Base-by-base conservation (phyloP, 2,888 invertebrate species). In the Encarsia formosa region DNA sequence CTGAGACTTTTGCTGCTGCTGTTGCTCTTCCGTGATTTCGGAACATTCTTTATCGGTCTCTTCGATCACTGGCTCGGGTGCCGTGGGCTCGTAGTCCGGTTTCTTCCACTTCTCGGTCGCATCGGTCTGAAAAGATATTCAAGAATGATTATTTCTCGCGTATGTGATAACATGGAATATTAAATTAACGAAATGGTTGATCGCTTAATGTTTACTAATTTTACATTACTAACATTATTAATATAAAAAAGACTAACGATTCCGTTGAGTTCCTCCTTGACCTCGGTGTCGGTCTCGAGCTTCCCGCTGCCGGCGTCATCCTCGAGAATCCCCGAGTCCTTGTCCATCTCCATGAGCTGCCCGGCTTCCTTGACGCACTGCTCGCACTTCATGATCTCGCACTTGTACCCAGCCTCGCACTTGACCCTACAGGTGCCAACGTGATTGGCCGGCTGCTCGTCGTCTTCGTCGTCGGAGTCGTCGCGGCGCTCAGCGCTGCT, bases 191-290 rank as follows among this genome's bases (percentile, higher is more conserved):
- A 26, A 26, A 26, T 26, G 26, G 26, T 8, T 26, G 26, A 26
- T 8, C 26, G 26, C 11, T 26, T 26, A 26, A 26, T 26, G 6
- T 26, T 8, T 26, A 26, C 11, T 26, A n/a, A n/a, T n/a, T n/a
- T n/a, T n/a, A n/a, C n/a, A n/a, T n/a, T n/a, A n/a, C n/a, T n/a
- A n/a, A n/a, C n/a, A n/a, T n/a, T n/a, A n/a, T n/a, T n/a, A n/a
- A 29, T 29, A 29, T 18, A 13, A 40, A 26, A 26, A 8, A 29
- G 2, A 77, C 56, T 80, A 76, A 39, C 79, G 77, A 22, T 79
- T 77, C 49, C 78, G 78, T 47, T 78, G 79, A 56, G 72, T 38
- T 81, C 80, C 53, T 78, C 77, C 49, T 72, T 71, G 24, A 73
- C 70, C 39, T 69, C 69, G n/a, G 66, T 54, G 38, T 74, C 74